Evolutionary conservation across 2,797 vertebrate genomes (phyloP).

Genomic region (Alcedo quadribrachys): DNA sequence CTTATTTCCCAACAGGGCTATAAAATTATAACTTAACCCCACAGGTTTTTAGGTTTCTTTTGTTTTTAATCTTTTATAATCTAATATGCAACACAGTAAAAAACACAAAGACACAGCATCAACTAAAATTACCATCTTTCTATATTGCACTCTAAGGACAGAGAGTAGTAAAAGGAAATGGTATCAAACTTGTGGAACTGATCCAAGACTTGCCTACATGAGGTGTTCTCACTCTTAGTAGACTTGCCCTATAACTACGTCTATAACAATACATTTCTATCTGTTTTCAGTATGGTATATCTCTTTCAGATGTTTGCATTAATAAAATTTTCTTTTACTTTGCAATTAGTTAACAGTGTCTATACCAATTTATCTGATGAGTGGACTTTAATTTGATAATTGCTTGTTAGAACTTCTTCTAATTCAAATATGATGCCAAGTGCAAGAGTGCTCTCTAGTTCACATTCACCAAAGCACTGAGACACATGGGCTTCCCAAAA

Average conservation of each 20-base stretch:
- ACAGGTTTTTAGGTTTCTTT: constrained; percentile 39
- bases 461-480: not conserved
- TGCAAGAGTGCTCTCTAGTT: not conserved
- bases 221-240: not conserved
- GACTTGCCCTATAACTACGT: not conserved
- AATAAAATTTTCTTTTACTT: not conserved
- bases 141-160: not conserved
- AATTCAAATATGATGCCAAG: not conserved
- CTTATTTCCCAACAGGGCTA: constrained; percentile 57
- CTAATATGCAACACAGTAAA: not conserved
- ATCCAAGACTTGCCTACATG: not conserved
- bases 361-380: not conserved
- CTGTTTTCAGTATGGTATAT: not conserved
- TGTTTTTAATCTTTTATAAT: constrained; percentile 23
- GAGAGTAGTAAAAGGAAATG: not conserved
- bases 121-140: constrained; percentile 16
- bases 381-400: not conserved
- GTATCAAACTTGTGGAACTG: not conserved
- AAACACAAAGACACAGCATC: constrained; percentile 7
- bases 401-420: not conserved
- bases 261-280: not conserved
- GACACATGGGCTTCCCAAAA: not conserved
- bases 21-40: constrained; percentile 51
- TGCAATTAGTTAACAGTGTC: not conserved
- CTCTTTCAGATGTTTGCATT: not conserved